phyloP scores from a whole-genome alignment of 1,140 invertebrate species.

The Ceratina australensis region DNA sequence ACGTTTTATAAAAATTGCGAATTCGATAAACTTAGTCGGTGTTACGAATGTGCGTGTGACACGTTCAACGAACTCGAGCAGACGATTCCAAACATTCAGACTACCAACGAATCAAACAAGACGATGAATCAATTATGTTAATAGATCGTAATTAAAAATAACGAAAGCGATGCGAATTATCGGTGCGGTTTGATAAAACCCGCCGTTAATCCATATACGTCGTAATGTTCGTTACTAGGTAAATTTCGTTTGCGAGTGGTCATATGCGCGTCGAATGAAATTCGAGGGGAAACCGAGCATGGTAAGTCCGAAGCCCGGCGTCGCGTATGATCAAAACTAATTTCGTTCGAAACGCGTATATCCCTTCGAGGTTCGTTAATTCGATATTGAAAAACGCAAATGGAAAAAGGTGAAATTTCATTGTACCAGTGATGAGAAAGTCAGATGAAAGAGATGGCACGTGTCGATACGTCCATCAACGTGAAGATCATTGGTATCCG shows the following conservation, averaged over 20 bases:
- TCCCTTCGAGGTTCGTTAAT: conserved; percentile 6
- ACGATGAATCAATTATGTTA: too few relatives aligned
- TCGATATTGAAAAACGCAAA: conserved; percentile 30
- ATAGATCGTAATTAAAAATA: background rate
- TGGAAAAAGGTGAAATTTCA: conserved; percentile 39
- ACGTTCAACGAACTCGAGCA: background rate
- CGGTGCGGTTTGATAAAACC: background rate
- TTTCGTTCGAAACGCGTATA: conserved; percentile 9
- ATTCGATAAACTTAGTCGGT: too few relatives aligned
- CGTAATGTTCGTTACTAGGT: too few relatives aligned
- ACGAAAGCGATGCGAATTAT: background rate
- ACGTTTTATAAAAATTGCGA: too few relatives aligned
- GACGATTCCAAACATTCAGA: too few relatives aligned
- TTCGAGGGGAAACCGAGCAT: too few relatives aligned
- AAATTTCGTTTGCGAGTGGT: too few relatives aligned
- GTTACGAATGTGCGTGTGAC: too few relatives aligned
- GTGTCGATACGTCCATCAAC: conserved; percentile 60
- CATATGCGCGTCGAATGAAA: too few relatives aligned
- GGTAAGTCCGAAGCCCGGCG: background rate
- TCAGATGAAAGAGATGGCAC: conserved; percentile 47
- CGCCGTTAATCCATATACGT: background rate
- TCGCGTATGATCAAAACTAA: background rate
- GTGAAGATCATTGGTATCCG: conserved; percentile 45
- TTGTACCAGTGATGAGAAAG: conserved; percentile 43
- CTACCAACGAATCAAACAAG: too few relatives aligned